Conservation (phyloP, 2,888 invertebrate genomes). For the Drosophila lutescens region DNA sequence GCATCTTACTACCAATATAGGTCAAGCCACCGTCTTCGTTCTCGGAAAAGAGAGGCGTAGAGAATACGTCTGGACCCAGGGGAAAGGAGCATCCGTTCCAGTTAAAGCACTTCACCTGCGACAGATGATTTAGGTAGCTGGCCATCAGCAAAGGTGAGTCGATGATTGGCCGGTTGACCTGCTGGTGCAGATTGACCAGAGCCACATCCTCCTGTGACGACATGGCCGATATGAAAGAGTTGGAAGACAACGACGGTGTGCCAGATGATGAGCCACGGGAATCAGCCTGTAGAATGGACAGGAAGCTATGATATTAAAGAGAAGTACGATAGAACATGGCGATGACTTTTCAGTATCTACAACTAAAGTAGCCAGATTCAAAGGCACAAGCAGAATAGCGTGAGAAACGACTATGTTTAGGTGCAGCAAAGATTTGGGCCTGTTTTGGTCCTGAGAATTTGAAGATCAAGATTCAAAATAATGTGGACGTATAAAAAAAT, state of each 20-base stretch:
- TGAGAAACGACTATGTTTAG: constrained; percentile 15
- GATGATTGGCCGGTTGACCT: constrained; percentile 95
- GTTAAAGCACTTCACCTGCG: constrained; percentile 90
- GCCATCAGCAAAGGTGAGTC: constrained; percentile 97
- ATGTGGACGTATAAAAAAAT: too few species aligned
- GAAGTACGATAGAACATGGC: accelerated
- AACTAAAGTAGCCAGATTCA: constrained; percentile 32
- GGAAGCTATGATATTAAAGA: constrained; percentile 9
- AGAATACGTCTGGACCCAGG: constrained; percentile 90
- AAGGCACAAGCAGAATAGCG: constrained; percentile 36
- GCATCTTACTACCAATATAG: constrained; percentile 90
- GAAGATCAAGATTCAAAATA: not conserved
- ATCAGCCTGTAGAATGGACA: constrained; percentile 80
- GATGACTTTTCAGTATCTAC: constrained; percentile 34
- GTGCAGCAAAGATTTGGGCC: constrained; percentile 9
- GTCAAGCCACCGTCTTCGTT: constrained; percentile 90
- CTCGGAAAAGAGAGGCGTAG: constrained; percentile 91
- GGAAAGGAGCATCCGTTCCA: constrained; percentile 91
- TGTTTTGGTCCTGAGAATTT: not conserved
- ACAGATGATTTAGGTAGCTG: constrained; percentile 95
- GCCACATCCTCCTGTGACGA: constrained; percentile 97
- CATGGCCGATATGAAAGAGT: constrained; percentile 94
- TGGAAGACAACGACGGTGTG: constrained; percentile 92
- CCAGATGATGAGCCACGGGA: constrained; percentile 88
- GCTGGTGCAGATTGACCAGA: constrained; percentile 96